phyloP scores from a whole-genome alignment of 2,113 vertebrate genomes.

The Antechinus stuartii region DNA sequence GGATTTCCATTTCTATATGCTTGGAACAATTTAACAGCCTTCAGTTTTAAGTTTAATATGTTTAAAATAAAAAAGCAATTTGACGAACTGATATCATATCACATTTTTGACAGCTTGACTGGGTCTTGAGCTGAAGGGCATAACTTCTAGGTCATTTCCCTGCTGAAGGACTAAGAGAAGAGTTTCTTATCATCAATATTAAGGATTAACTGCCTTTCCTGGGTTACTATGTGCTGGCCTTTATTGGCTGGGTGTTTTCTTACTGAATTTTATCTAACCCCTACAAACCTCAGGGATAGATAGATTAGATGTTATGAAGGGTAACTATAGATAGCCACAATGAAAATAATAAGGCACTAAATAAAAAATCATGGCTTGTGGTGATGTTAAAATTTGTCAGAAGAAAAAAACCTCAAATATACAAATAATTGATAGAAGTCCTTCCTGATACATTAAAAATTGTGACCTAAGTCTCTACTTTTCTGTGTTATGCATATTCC shows the following conservation, averaged over 20 bases:
- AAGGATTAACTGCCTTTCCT: constrained; percentile 36
- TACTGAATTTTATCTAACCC: constrained; percentile 34
- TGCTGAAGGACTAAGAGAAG: constrained; percentile 15
- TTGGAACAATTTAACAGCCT: constrained; percentile 67
- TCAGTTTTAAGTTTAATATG: constrained; percentile 64
- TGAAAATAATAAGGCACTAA: neutral
- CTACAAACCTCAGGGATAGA: neutral
- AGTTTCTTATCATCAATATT: constrained; percentile 23
- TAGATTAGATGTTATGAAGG: constrained; percentile 6
- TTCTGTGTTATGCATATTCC: neutral
- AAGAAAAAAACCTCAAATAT: neutral
- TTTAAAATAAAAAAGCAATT: constrained; percentile 74
- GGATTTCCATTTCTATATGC: constrained; percentile 62
- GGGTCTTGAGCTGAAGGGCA: constrained; percentile 47
- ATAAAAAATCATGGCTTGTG: neutral
- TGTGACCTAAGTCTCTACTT: neutral
- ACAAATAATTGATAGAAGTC: constrained; percentile 33
- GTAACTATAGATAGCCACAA: neutral
- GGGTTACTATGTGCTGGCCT: neutral
- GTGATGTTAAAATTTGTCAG: constrained; percentile 53
- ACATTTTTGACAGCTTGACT: constrained; percentile 64
- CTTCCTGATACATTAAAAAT: neutral
- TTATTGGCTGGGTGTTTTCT: constrained; percentile 28
- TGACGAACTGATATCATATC: constrained; percentile 63
- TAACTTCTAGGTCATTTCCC: constrained; percentile 46